phyloP scores from a whole-genome alignment of 2,113 vertebrate genomes.

The Apteryx mantelli region DNA sequence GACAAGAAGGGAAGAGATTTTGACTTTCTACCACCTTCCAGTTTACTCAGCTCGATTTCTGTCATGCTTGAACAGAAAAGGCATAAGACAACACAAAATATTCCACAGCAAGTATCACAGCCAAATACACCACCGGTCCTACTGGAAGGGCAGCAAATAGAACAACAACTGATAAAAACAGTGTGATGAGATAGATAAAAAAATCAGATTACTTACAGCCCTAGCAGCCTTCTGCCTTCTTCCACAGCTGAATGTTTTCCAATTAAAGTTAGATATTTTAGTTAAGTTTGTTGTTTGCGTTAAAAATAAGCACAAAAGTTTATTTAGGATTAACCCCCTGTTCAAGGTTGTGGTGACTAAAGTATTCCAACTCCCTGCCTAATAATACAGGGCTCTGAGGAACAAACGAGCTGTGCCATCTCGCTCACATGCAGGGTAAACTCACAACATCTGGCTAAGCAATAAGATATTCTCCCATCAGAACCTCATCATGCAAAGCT shows the following conservation, averaged over 20 bases:
- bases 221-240: background rate
- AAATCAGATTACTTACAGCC: background rate
- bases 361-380: background rate
- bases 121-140: background rate
- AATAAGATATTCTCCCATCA: conserved; percentile 31
- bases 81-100: background rate
- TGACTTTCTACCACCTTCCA: background rate
- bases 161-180: background rate
- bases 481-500: conserved; percentile 30
- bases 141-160: background rate
- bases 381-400: background rate
- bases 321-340: background rate
- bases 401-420: conserved; percentile 24
- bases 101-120: background rate
- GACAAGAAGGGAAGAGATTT: background rate
- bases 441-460: conserved; percentile 42
- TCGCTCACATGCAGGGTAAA: background rate
- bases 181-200: background rate
- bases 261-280: background rate
- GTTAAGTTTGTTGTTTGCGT: background rate
- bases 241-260: background rate
- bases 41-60: background rate
- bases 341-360: background rate
- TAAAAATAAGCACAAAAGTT: background rate
- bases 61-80: background rate